Evolutionary conservation across 2,888 invertebrate species (phyloP), one percentile per base, ranked within the genome.

Genomic region (Scaptomyza flava): DNA sequence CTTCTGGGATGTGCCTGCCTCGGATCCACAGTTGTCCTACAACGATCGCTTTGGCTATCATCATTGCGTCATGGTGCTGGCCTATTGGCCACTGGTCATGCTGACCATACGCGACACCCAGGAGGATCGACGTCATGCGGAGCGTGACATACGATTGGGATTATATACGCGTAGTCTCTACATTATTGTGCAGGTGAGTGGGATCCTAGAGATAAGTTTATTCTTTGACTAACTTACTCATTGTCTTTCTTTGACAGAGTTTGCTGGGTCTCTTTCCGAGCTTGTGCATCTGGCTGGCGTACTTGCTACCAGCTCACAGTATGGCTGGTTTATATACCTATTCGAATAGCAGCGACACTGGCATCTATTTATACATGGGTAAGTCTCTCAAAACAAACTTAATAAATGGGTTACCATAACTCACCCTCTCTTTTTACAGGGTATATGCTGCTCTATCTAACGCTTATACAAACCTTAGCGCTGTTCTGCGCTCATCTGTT

Each of bases 1-100:
- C 79, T 98, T 96, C 91, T 98, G 97, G 97, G 97, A 98, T 89
- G 94, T 98, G 5, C 96, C 96, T 1, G 93, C 95, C 38, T 94
- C 95, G 4, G 96, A 96, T 91, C 93, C 95, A 3, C 94, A 96
- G 92, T 89, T 96, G 52, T 93, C 94, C 42, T 93, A 96, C 81
- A 95, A 96, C 90, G 96, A 96, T 90, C 93, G 98, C 62, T 91
- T 97, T 64, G 98, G 98, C n/a, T 97, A 96, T 90, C 96, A 98
- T 91, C 97, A 97, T 91, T 94, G 95, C 27, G 95, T 96, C 69
- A 94, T 97, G 94, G 95, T 95, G 48, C 89, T 98, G 42, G 93
- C 95, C 4, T 93, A 94, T 47, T 96, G 97, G 96, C 97, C 98
- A 0, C 91, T 97, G 8, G 91, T 96, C 33, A 92, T 96, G 83